A percentile compares a stretch with the other conserved stretches of the same genome.
These are phyloP conservation scores for Mystacides longicornis DNA, from an alignment of 2,888 invertebrate genomes.

Conservation along the genomic window DNA sequence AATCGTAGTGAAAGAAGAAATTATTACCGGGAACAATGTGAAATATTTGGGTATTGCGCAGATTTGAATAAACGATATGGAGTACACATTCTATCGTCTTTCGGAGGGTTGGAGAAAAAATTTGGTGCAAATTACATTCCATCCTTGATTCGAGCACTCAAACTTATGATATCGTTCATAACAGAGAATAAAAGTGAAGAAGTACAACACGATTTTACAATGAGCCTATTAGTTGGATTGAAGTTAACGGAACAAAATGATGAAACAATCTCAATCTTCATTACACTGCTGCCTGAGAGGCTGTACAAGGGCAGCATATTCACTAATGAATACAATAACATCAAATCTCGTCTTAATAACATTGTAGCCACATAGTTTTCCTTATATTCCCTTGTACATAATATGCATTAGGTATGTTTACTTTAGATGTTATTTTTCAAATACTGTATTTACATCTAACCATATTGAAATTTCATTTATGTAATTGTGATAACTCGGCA, in stretches of 20 bases:
- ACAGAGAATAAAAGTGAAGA: not conserved
- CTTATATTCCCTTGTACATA: no score
- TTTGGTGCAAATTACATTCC: not conserved
- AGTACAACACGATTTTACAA: not conserved
- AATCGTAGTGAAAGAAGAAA: not conserved
- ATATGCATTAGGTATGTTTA: no score
- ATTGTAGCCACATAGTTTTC: no score
- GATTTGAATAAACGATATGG: not conserved
- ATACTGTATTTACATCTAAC: no score
- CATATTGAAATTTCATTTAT: no score
- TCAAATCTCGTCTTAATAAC: no score
- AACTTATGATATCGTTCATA: not conserved
- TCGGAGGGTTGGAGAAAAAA: not conserved
- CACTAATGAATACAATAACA: no score
- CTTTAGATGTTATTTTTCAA: no score
- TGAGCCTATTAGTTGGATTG: not conserved
- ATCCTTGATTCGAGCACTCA: not conserved
- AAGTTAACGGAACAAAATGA: not conserved
- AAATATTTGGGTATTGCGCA: not conserved
- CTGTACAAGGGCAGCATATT: not conserved
- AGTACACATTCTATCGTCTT: not conserved
- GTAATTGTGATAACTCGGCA: no score
- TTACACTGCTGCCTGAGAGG: not conserved
- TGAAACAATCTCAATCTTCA: not conserved
- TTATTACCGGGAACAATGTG: not conserved